These are phyloP conservation scores for Colletes latitarsis DNA, from an alignment of 1,140 invertebrate species.

Conservation along the genomic window DNA sequence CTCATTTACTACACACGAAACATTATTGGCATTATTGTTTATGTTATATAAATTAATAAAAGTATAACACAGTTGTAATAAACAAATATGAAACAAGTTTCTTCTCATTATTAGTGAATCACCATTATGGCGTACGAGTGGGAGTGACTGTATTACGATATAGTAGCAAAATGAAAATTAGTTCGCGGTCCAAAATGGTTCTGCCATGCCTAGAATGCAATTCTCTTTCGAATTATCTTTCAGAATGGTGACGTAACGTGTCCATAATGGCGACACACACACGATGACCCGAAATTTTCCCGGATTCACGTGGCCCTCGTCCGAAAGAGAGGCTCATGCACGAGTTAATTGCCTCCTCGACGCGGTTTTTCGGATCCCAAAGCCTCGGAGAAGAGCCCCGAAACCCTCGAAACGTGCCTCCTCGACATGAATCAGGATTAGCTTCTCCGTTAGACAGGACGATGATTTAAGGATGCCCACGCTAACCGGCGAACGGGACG, in stretches of 20 bases:
- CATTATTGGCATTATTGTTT: no score
- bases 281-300: neutral
- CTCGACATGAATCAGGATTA: constrained; percentile 73
- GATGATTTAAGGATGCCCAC: constrained; percentile 69
- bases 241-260: neutral
- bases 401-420: constrained; percentile 19
- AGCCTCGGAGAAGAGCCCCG: neutral
- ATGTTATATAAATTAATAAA: no score
- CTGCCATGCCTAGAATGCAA: no score
- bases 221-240: no score
- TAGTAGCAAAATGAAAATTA: no score
- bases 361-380: neutral
- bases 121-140: no score
- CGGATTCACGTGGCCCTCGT: neutral
- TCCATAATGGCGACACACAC: neutral
- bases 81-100: no score
- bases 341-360: constrained; percentile 23
- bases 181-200: no score
- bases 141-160: no score
- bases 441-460: constrained; percentile 64
- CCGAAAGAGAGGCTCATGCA: neutral
- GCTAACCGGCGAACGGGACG: constrained; percentile 33
- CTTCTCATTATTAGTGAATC: no score
- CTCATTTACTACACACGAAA: no score
- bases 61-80: no score